Conservation (phyloP, 2,888 invertebrate species). For the Mythimna loreyi region DNA sequence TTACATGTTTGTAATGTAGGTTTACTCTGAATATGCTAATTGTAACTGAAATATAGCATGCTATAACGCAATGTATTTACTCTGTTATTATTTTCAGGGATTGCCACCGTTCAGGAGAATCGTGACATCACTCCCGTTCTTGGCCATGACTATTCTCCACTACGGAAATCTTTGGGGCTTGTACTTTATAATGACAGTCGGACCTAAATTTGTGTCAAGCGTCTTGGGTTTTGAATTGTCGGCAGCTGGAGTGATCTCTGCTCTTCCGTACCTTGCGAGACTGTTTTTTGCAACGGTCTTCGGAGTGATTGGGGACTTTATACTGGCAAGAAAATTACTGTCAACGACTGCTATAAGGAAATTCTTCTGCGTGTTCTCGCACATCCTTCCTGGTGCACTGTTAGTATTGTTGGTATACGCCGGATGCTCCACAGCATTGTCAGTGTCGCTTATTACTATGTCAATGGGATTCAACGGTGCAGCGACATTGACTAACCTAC, state of each 20-base stretch:
- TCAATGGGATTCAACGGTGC: constrained; percentile 93
- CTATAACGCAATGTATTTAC: constrained; percentile 5
- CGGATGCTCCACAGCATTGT: constrained; percentile 92
- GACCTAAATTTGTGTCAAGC: constrained; percentile 94
- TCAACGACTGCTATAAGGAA: constrained; percentile 90
- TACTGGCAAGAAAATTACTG: constrained; percentile 85
- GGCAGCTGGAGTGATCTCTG: constrained; percentile 93
- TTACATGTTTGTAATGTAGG: constrained; percentile 35
- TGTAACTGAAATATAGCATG: constrained; percentile 29
- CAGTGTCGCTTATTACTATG: constrained; percentile 92
- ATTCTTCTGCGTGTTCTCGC: constrained; percentile 92
- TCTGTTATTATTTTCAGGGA: constrained; percentile 84
- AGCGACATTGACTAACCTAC: constrained; percentile 91
- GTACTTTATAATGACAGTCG: constrained; percentile 94
- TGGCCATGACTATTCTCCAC: constrained; percentile 92
- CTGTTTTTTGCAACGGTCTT: constrained; percentile 93
- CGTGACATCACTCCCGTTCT: constrained; percentile 92
- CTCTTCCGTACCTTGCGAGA: constrained; percentile 93
- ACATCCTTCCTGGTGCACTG: constrained; percentile 88
- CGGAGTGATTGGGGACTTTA: constrained; percentile 93
- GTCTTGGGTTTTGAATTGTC: constrained; percentile 93
- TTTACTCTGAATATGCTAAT: constrained; percentile 48
- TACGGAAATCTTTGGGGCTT: constrained; percentile 95
- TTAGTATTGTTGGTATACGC: constrained; percentile 90
- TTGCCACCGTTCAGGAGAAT: constrained; percentile 92